A percentile compares a stretch with the other conserved stretches of the same genome.
phyloP scores from a whole-genome alignment of 2,888 invertebrate species.

The Ornithoptera priamus region DNA sequence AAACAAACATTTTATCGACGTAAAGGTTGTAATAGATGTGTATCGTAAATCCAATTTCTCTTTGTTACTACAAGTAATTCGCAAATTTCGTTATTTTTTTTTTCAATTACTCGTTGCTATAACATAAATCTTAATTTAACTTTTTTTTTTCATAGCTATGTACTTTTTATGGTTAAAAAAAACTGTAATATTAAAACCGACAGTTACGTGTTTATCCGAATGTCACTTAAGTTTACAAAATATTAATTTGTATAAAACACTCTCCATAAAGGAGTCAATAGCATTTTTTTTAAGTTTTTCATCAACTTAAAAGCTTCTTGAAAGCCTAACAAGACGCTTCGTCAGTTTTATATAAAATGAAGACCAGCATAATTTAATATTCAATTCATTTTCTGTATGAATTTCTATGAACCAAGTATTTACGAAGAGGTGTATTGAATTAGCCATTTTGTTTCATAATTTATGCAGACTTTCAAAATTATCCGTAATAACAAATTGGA shows the following conservation, averaged over 20 bases:
- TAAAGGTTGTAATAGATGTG: not conserved
- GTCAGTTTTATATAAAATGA: constrained; percentile 74
- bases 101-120: no score
- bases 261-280: constrained; percentile 63
- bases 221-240: constrained; percentile 37
- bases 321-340: constrained; percentile 76
- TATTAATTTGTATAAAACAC: constrained; percentile 50
- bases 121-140: no score
- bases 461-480: not conserved
- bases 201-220: constrained; percentile 10
- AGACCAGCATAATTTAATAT: constrained; percentile 77
- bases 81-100: no score
- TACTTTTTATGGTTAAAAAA: no score
- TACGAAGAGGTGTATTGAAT: constrained; percentile 42
- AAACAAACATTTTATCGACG: not conserved
- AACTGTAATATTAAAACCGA: not conserved
- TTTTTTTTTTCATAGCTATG: no score
- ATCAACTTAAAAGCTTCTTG: constrained; percentile 78
- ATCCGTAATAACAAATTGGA: not conserved
- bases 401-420: constrained; percentile 66
- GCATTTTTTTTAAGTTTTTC: constrained; percentile 72
- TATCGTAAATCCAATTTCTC: not conserved
- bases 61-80: not conserved
- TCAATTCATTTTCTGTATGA: constrained; percentile 76
- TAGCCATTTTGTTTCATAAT: constrained; percentile 22